Conservation (phyloP, 1,140 invertebrate species). For the Plodia interpunctella region DNA sequence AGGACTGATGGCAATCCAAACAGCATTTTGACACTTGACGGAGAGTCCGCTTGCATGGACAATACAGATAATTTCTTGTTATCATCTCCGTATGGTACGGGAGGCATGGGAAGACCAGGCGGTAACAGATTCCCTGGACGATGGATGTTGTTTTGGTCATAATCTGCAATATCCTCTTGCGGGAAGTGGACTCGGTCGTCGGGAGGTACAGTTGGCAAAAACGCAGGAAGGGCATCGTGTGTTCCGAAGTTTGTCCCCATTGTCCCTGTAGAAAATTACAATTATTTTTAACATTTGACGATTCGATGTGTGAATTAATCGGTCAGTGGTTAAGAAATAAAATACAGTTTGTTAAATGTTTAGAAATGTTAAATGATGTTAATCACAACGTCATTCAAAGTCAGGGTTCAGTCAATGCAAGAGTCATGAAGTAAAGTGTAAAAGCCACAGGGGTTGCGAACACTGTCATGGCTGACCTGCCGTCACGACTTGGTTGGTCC, state of each 20-base stretch:
- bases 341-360: neutral
- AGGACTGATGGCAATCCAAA: conserved; percentile 88
- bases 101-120: conserved; percentile 39
- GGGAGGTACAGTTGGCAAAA: conserved; percentile 61
- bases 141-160: conserved; percentile 58
- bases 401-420: conserved; percentile 15
- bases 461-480: conserved; percentile 63
- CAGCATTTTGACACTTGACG: conserved; percentile 86
- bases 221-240: conserved; percentile 30
- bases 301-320: neutral
- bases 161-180: conserved; percentile 48
- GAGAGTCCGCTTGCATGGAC: conserved; percentile 84
- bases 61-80: conserved; percentile 79
- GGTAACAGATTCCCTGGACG: conserved; percentile 31
- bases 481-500: conserved; percentile 37
- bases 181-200: conserved; percentile 39
- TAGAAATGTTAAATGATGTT: conserved; percentile 4
- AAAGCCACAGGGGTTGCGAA: conserved; percentile 15
- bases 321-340: neutral
- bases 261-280: neutral
- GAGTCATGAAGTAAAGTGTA: conserved; percentile 15
- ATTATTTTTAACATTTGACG: neutral
- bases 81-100: conserved; percentile 40
- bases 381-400: neutral
- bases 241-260: conserved; percentile 31